Percentiles rank a stretch among this genome's conserved stretches.
Evolutionary conservation across 2,797 vertebrate species (phyloP).

Genomic region (Periophthalmus magnuspinnatus): DNA sequence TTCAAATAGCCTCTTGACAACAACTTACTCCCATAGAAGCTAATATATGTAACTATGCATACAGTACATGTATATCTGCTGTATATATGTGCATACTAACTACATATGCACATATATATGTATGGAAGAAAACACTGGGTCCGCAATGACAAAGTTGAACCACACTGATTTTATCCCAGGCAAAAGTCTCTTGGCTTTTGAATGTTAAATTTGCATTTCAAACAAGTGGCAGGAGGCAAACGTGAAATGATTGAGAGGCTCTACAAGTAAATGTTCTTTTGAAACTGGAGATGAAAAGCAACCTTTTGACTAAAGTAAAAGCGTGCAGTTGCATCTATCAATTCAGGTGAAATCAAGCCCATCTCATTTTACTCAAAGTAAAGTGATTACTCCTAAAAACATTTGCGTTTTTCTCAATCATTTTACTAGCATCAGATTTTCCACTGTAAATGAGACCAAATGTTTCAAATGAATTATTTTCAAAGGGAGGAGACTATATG

Average conservation of each 20-base stretch:
- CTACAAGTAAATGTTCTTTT: constrained; percentile 47
- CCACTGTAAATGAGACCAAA: constrained; percentile 4
- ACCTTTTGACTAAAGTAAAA: constrained; percentile 27
- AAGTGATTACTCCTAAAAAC: constrained; percentile 18
- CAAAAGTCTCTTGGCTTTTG: constrained; percentile 52
- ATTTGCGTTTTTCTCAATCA: constrained; percentile 50
- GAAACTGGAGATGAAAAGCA: constrained; percentile 52
- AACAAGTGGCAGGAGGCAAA: constrained; percentile 42
- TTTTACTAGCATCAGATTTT: constrained; percentile 46
- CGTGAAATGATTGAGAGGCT: constrained; percentile 64
- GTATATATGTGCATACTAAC: constrained; percentile 79
- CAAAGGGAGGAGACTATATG: constrained; percentile 44
- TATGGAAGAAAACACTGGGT: constrained; percentile 80
- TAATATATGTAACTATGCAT: constrained; percentile 85
- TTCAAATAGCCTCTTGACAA: constrained; percentile 83
- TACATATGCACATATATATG: constrained; percentile 79
- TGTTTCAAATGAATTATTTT: constrained; percentile 13
- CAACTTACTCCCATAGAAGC: constrained; percentile 83
- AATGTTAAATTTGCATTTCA: constrained; percentile 58
- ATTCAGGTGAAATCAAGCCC: constrained; percentile 25
- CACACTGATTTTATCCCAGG: constrained; percentile 82
- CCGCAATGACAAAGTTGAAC: constrained; percentile 91
- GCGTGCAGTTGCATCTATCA: constrained; percentile 27
- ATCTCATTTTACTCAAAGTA: constrained; percentile 10
- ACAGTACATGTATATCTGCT: constrained; percentile 81